Conservation (phyloP, 35 echinoderm and acorn worm species). For the Apostichopus parvimensis region DNA sequence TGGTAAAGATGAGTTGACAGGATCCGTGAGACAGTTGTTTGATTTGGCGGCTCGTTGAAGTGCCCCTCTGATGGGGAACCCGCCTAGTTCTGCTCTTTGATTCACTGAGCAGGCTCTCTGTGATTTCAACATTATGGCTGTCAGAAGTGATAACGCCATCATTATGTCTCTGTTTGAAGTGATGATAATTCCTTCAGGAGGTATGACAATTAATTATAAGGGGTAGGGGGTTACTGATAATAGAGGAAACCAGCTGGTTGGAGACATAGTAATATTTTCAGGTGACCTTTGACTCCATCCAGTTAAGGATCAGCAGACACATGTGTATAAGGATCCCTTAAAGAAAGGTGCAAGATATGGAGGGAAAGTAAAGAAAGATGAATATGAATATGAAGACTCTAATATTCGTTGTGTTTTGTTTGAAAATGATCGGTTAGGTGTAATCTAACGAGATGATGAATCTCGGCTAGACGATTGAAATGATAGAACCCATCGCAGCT, state of each 20-base stretch:
- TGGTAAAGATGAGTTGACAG: background rate
- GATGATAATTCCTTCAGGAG: slow-evolving; percentile 13
- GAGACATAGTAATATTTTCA: background rate
- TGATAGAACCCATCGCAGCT: too few species aligned
- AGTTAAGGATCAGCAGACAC: background rate
- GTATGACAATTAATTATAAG: slow-evolving; percentile 3
- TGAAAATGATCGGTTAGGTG: too few species aligned
- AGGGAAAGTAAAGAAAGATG: too few species aligned
- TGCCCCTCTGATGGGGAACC: background rate
- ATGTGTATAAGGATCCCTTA: too few species aligned
- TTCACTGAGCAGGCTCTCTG: background rate
- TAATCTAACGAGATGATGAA: too few species aligned
- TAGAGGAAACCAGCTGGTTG: background rate
- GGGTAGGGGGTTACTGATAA: background rate
- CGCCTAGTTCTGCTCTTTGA: background rate
- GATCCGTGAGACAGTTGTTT: background rate
- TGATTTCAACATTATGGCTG: too few species aligned
- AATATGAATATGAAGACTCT: too few species aligned
- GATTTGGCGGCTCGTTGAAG: background rate
- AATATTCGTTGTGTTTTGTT: too few species aligned
- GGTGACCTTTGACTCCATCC: background rate
- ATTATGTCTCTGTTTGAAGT: background rate
- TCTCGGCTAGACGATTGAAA: background rate
- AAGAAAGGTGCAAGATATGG: too few species aligned
- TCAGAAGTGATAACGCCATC: too few species aligned